These are phyloP conservation scores for Ifrita kowaldi DNA, from an alignment of 2,113 vertebrate species.

Conservation along the genomic window DNA sequence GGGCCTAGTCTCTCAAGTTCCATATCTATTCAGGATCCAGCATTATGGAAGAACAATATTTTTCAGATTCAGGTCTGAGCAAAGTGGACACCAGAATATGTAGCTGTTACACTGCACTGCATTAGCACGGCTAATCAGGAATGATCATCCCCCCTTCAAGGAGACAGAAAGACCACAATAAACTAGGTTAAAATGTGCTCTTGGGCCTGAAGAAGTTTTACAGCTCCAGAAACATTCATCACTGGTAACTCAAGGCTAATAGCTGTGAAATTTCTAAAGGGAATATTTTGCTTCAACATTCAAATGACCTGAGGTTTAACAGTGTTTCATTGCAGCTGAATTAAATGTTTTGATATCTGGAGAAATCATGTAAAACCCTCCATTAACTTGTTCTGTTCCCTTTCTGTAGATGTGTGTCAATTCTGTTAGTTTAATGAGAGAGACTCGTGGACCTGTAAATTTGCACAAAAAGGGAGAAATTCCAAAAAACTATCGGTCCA, in stretches of 20 bases:
- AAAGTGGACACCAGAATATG: background rate
- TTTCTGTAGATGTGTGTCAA: background rate
- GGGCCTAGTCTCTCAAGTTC: background rate
- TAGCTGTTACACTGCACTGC: background rate
- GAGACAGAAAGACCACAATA: slow-evolving; percentile 12
- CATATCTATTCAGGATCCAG: background rate
- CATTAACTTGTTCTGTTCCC: background rate
- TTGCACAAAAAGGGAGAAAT: background rate
- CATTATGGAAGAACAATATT: background rate
- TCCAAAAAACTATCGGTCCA: background rate
- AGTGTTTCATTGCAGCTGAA: background rate
- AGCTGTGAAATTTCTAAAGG: slow-evolving; percentile 47
- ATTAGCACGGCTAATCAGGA: background rate
- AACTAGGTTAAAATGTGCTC: slow-evolving; percentile 36
- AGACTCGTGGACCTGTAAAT: background rate
- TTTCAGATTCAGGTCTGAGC: background rate
- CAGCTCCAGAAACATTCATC: slow-evolving; percentile 18
- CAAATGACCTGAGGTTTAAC: slow-evolving; percentile 20
- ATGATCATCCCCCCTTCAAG: background rate
- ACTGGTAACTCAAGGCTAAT: slow-evolving; percentile 20
- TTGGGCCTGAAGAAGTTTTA: slow-evolving; percentile 14
- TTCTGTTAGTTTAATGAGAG: background rate
- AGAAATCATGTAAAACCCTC: background rate
- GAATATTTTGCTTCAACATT: slow-evolving; percentile 57
- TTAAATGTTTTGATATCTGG: slow-evolving; percentile 16